A percentile compares a stretch with the other conserved stretches of the same genome.
These are phyloP conservation scores for Rhysida immarginata DNA, from an alignment of 1,140 invertebrate species.

Conservation along the genomic window DNA sequence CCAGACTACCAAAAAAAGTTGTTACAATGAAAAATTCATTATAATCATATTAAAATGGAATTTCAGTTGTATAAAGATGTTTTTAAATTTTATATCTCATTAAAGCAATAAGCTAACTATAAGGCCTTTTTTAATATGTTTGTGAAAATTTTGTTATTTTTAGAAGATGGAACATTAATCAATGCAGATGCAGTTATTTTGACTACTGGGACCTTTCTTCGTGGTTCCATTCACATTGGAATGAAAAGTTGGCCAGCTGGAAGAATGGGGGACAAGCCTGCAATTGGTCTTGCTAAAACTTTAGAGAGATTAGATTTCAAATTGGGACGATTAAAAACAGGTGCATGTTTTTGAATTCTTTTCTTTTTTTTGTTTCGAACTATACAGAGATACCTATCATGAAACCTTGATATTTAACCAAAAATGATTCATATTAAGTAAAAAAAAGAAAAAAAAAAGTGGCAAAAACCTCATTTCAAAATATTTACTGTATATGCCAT, in stretches of 20 bases:
- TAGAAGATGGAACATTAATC: slow-evolving; percentile 37
- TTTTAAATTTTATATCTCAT: no score
- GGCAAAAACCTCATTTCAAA: no score
- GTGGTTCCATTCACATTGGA: slow-evolving; percentile 77
- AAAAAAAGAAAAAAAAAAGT: no score
- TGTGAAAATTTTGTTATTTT: background rate
- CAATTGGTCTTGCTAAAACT: slow-evolving; percentile 66
- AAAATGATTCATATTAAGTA: background rate
- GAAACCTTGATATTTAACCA: background rate
- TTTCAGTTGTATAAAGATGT: no score
- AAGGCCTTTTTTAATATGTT: no score
- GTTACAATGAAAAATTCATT: no score
- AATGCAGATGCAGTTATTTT: slow-evolving; percentile 54
- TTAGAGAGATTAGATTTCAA: slow-evolving; percentile 51
- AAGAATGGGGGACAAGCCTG: slow-evolving; percentile 62
- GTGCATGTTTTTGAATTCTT: background rate
- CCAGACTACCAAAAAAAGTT: no score
- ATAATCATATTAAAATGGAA: no score
- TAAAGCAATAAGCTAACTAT: no score
- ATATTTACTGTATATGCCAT: no score
- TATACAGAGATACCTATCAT: background rate
- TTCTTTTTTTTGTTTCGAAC: background rate
- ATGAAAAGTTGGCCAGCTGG: slow-evolving; percentile 63
- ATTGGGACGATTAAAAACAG: slow-evolving; percentile 74
- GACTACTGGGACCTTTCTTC: slow-evolving; percentile 86